Evolutionary conservation across 2,888 invertebrate species (phyloP).

Genomic region (Leucoptera coffeella): DNA sequence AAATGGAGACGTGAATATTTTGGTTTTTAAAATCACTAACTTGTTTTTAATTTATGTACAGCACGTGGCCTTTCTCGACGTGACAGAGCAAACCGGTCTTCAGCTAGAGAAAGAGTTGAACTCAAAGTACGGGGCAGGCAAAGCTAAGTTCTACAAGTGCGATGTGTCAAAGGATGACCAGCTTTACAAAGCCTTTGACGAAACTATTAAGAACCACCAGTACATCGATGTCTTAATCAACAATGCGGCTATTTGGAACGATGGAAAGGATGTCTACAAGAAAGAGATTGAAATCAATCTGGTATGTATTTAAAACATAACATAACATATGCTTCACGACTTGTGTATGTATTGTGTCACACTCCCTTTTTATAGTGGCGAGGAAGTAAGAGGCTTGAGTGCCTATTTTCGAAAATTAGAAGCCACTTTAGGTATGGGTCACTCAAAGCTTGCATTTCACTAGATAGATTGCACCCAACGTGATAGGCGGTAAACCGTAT

Average conservation of each 20-base stretch:
- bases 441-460: no score
- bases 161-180: slow-evolving; percentile 16
- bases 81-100: slow-evolving; percentile 12
- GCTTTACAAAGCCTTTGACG: slow-evolving; percentile 14
- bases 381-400: no score
- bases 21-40: neutral
- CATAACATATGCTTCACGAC: no score
- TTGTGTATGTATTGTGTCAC: no score
- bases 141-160: slow-evolving; percentile 15
- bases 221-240: slow-evolving; percentile 29
- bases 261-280: slow-evolving; percentile 16
- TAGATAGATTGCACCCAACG: no score
- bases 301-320: no score
- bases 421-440: no score
- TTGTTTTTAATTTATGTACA: slow-evolving; percentile 10
- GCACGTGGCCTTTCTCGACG: slow-evolving; percentile 17
- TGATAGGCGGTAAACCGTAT: no score
- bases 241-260: slow-evolving; percentile 31
- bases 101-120: slow-evolving; percentile 14
- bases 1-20: no score
- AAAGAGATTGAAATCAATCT: slow-evolving; percentile 28
- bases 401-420: no score
- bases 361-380: no score
- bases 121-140: slow-evolving; percentile 12
- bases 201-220: slow-evolving; percentile 13